These are phyloP conservation scores for Callitettix versicolor DNA, from an alignment of 1,140 invertebrate species.

Conservation along the genomic window DNA sequence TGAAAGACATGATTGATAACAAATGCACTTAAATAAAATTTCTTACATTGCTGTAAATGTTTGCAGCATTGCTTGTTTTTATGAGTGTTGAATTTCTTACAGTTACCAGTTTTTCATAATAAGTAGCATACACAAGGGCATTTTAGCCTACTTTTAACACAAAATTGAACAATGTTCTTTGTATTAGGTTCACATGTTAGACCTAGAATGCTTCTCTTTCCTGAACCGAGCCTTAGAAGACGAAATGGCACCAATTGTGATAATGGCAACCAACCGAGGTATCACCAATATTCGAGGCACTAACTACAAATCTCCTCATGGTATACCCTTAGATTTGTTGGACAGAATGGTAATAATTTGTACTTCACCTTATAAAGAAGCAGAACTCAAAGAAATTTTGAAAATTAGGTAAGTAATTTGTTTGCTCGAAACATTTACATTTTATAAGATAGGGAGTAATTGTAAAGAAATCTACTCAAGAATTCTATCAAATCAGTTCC, in stretches of 20 bases:
- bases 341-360: constrained; percentile 93
- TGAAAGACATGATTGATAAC: too few relatives aligned
- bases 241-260: constrained; percentile 93
- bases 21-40: too few relatives aligned
- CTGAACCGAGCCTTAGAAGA: constrained; percentile 92
- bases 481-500: too few relatives aligned
- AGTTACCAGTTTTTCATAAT: too few relatives aligned
- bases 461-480: too few relatives aligned
- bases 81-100: too few relatives aligned
- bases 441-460: too few relatives aligned
- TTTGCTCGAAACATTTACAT: background rate
- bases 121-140: too few relatives aligned
- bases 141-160: too few relatives aligned
- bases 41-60: too few relatives aligned
- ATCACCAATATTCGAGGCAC: constrained; percentile 91
- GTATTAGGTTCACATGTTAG: constrained; percentile 87
- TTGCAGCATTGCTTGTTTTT: too few relatives aligned
- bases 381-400: constrained; percentile 85
- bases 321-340: constrained; percentile 90
- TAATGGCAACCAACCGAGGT: constrained; percentile 98
- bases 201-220: constrained; percentile 98
- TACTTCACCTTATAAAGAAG: constrained; percentile 78
- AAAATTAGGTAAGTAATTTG: constrained; percentile 57
- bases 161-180: too few relatives aligned
- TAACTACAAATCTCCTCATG: constrained; percentile 87